Evolutionary conservation across 2,113 vertebrate genomes (phyloP).

Genomic region (Peucedramus taeniatus): DNA sequence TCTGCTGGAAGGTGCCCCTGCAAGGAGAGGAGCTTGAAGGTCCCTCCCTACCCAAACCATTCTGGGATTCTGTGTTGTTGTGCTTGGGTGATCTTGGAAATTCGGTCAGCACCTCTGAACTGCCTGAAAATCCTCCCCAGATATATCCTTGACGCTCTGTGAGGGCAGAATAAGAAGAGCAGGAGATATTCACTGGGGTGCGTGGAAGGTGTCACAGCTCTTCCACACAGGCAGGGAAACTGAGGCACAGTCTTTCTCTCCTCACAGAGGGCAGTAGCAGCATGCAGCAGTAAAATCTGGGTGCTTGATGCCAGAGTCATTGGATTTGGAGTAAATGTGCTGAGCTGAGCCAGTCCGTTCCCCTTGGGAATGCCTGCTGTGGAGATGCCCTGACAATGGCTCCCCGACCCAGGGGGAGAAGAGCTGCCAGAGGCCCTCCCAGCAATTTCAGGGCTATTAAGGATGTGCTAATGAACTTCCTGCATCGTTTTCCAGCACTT

Average conservation of each 20-base stretch:
- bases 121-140: background rate
- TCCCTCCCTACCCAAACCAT: background rate
- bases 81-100: background rate
- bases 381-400: background rate
- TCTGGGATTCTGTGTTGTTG: background rate
- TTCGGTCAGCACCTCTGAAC: background rate
- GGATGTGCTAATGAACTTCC: background rate
- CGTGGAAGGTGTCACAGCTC: background rate
- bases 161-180: background rate
- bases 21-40: background rate
- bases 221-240: background rate
- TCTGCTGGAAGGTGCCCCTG: background rate
- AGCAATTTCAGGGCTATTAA: background rate
- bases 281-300: background rate
- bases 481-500: background rate
- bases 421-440: background rate
- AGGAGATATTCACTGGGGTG: accelerated
- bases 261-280: background rate
- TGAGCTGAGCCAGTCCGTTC: background rate
- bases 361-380: accelerated
- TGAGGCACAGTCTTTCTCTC: background rate
- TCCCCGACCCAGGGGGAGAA: background rate
- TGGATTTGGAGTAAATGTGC: background rate
- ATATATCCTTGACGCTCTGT: accelerated
- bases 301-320: accelerated